A percentile compares a stretch with the other conserved stretches of the same genome.
phyloP scores from a whole-genome alignment of 2,113 vertebrate species.

The Trochalopteron elliotii region DNA sequence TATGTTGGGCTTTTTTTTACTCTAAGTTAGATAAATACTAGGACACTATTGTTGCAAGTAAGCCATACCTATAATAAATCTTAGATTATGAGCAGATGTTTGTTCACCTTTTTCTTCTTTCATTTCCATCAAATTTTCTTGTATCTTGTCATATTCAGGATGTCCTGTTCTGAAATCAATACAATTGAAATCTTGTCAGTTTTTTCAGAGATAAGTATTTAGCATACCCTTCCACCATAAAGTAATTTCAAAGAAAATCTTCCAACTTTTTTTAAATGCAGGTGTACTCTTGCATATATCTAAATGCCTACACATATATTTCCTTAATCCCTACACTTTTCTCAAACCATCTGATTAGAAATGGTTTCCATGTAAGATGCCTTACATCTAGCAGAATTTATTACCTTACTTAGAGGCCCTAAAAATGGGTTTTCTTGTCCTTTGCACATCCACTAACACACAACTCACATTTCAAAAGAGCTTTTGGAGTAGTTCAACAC shows the following conservation, averaged over 20 bases:
- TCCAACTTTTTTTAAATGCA: neutral
- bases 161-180: neutral
- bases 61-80: neutral
- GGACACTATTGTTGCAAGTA: neutral
- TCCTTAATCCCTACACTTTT: neutral
- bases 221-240: neutral
- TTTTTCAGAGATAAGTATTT: neutral
- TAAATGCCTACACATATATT: neutral
- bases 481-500: neutral
- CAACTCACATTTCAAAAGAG: neutral
- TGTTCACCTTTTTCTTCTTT: neutral
- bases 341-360: neutral
- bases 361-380: neutral
- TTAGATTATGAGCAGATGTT: neutral
- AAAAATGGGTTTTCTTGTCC: neutral
- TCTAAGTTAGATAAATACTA: neutral
- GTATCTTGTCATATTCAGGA: neutral
- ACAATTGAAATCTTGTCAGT: neutral
- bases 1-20: neutral
- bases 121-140: neutral
- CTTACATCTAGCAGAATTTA: neutral
- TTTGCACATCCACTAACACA: neutral
- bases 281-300: neutral
- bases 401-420: neutral
- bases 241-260: neutral